Percentiles rank a stretch among this genome's conserved stretches.
phyloP scores from a whole-genome alignment of 2,888 invertebrate species.

The Perithous albicinctus region DNA sequence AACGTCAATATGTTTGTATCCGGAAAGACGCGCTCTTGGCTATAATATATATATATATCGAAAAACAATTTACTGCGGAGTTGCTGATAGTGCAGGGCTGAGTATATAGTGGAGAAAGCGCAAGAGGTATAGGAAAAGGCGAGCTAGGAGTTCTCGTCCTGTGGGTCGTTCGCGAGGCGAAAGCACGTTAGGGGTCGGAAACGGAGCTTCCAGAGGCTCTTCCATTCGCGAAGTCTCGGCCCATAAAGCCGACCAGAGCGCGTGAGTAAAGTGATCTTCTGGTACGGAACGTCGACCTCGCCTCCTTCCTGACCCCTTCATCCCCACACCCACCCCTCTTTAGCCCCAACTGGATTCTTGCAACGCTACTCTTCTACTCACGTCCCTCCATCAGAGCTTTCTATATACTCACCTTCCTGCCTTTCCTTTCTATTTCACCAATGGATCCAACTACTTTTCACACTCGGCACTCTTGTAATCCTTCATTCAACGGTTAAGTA shows the following conservation, averaged over 20 bases:
- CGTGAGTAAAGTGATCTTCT: conserved; percentile 78
- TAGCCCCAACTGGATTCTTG: conserved; percentile 26
- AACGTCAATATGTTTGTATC: conserved; percentile 51
- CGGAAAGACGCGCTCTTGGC: conserved; percentile 27
- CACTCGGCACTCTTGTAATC: conserved; percentile 50
- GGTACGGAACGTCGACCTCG: conserved; percentile 74
- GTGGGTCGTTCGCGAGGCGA: conserved; percentile 69
- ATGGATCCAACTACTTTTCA: conserved; percentile 59
- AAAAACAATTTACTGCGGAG: conserved; percentile 56
- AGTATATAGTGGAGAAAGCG: conserved; percentile 12
- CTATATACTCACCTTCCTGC: conserved; percentile 25
- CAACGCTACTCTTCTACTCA: conserved; percentile 48
- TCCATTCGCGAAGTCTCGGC: conserved; percentile 74
- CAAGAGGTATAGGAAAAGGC: conserved; percentile 26
- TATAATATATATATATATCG: conserved; percentile 46
- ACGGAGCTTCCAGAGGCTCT: conserved; percentile 72
- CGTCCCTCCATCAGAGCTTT: conserved; percentile 40
- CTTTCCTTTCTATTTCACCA: conserved; percentile 52
- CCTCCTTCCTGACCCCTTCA: conserved; percentile 70
- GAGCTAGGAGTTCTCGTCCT: conserved; percentile 48
- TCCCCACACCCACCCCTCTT: conserved; percentile 54
- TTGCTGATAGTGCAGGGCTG: conserved; percentile 29
- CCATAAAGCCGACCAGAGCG: conserved; percentile 78
- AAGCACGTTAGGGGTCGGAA: conserved; percentile 66
- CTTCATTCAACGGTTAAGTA: conserved; percentile 18